Evolutionary conservation across 1,140 invertebrate species (phyloP).

Genomic region (Drosophila lacteicornis): DNA sequence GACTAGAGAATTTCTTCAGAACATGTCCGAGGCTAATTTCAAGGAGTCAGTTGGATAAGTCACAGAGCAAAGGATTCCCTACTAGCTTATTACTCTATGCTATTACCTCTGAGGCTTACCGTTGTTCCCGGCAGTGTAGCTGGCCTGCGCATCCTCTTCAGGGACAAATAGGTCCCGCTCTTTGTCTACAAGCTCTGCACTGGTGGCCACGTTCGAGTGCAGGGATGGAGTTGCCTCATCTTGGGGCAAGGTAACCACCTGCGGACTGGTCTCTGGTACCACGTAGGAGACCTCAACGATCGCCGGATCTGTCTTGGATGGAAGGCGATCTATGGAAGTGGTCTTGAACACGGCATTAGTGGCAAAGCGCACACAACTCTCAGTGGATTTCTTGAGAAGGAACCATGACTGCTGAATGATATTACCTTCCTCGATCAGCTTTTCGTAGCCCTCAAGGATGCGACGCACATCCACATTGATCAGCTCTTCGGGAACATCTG

Average conservation of each 20-base stretch:
- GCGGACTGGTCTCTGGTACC: not conserved
- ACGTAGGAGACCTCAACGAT: not conserved
- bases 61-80: not conserved
- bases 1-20: no score
- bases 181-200: not conserved
- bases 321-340: slow-evolving; percentile 2
- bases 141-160: not conserved
- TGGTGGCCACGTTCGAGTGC: not conserved
- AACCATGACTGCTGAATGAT: slow-evolving; percentile 60
- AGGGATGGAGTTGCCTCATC: not conserved
- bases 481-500: slow-evolving; percentile 58
- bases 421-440: slow-evolving; percentile 57
- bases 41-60: not conserved
- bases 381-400: slow-evolving; percentile 54
- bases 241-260: not conserved
- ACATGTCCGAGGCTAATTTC: not conserved
- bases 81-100: slow-evolving; percentile 8
- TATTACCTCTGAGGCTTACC: slow-evolving; percentile 7
- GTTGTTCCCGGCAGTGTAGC: not conserved
- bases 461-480: slow-evolving; percentile 60
- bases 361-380: slow-evolving; percentile 48
- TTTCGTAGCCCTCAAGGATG: slow-evolving; percentile 59
- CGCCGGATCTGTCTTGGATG: not conserved
- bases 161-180: not conserved
- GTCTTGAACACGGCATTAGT: slow-evolving; percentile 2